Base-by-base conservation (phyloP, 2,113 vertebrate species). In the Antigone vipio region DNA sequence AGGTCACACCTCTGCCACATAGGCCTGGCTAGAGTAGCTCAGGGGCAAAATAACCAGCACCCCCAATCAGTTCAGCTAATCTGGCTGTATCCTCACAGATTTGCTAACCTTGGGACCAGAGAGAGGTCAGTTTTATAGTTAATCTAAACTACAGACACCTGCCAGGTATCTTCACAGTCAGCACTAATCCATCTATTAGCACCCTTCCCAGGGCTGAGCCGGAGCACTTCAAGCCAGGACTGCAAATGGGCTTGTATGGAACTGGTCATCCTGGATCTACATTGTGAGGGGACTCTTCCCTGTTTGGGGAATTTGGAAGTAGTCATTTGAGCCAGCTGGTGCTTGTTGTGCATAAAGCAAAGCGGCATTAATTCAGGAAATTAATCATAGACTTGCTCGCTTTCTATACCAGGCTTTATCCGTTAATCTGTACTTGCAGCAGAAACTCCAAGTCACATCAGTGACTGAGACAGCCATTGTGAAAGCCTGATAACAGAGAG, bases 101-200 rank as follows among this genome's bases (percentile, higher is more conserved):
- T 9, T 45, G 0, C 7, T 32, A 56, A 29, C 9, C 6, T 50
- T 11, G 1, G 6, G 2, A 4, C 0, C 4, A 0, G 6, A 6
- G 20, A 38, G 27, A 75, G 38, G 64, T 40, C 23, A 63, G 23
- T 53, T 73, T 59, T 73, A 77, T 6, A 58, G 53, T 30, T 63
- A 30, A 47, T 32, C 20, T 59, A 35, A 73, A 35, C 52, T 22
- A 68, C 40, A 80, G 22, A 74, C 47, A 68, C 44, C 66, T 82
- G 53, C 11, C 32, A 34, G 29, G 11, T 52, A 32, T 34, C 52
- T 21, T 66, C 58, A 38, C 24, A 34, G 72, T n/a, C 8, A 2
- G 24, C 38, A 42, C 52, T 56, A 9, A 26, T 45, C 38, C 21
- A 38, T 9, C 45, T 42, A 2, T 34, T 20, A 69, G 35, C 24